These are phyloP conservation scores for Antrozous pallidus DNA, from an alignment of 2,797 vertebrate species.

Conservation along the genomic window DNA sequence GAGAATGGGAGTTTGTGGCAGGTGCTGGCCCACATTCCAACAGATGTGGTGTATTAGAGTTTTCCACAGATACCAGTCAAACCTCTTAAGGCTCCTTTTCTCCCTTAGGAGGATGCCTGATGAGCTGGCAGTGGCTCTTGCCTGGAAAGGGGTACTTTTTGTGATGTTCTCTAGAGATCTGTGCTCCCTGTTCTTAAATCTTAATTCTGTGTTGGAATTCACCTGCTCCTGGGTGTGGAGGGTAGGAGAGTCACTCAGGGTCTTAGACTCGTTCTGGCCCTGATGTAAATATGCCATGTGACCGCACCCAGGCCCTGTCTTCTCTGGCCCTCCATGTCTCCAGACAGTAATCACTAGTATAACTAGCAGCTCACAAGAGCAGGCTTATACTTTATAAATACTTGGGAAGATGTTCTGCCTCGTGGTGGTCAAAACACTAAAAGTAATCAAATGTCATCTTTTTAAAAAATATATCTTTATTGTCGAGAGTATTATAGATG, in stretches of 20 bases:
- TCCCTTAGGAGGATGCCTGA: background rate
- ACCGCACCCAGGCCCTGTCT: background rate
- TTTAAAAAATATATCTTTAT: too few relatives aligned
- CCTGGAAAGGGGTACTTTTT: background rate
- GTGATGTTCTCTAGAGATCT: background rate
- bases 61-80: background rate
- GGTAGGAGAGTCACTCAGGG: background rate
- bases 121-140: background rate
- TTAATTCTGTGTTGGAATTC: background rate
- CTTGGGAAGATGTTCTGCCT: background rate
- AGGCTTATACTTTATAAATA: background rate
- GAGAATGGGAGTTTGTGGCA: background rate
- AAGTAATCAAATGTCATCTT: background rate
- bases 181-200: background rate
- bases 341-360: background rate
- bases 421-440: background rate
- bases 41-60: background rate
- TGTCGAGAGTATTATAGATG: too few relatives aligned
- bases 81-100: background rate
- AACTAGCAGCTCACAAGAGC: background rate
- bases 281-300: background rate
- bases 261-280: background rate
- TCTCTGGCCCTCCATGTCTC: background rate
- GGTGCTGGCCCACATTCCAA: background rate
- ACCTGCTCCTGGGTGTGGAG: background rate